Conservation (phyloP, 2,113 vertebrate species). For the Astur gentilis region DNA sequence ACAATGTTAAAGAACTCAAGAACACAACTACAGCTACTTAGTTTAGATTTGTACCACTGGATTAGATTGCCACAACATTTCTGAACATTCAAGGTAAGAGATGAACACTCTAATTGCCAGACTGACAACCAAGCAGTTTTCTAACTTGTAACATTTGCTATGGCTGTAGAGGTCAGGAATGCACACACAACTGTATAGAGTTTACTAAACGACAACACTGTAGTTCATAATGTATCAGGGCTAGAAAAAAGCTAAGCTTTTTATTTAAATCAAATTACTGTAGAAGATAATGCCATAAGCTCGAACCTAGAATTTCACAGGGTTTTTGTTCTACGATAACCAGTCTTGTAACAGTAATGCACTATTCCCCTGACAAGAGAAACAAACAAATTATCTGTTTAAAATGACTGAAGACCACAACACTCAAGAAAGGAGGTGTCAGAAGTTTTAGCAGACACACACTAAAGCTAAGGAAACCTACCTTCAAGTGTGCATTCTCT, state of each 20-base stretch:
- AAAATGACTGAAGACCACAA: not conserved
- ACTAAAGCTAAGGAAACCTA: constrained; percentile 30
- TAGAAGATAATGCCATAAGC: not conserved
- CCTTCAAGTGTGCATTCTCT: constrained; percentile 76
- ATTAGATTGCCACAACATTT: not conserved
- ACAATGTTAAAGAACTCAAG: not conserved
- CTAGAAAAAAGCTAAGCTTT: not conserved
- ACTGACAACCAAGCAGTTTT: not conserved
- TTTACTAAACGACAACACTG: not conserved
- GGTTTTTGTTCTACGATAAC: rapidly evolving
- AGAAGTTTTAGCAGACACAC: not conserved
- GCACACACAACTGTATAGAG: not conserved
- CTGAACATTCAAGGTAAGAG: not conserved
- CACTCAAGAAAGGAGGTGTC: not conserved
- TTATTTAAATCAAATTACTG: not conserved
- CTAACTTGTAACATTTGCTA: not conserved
- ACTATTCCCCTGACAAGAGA: not conserved
- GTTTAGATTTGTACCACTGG: not conserved
- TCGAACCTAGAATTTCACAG: not conserved
- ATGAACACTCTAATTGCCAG: not conserved
- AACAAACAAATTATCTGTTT: not conserved
- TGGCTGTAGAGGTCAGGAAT: not conserved
- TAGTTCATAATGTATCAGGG: not conserved
- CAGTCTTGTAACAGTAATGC: not conserved
- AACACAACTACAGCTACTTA: not conserved